phyloP scores from a whole-genome alignment of 2,888 invertebrate species.

The Microctonus aethiopoides region DNA sequence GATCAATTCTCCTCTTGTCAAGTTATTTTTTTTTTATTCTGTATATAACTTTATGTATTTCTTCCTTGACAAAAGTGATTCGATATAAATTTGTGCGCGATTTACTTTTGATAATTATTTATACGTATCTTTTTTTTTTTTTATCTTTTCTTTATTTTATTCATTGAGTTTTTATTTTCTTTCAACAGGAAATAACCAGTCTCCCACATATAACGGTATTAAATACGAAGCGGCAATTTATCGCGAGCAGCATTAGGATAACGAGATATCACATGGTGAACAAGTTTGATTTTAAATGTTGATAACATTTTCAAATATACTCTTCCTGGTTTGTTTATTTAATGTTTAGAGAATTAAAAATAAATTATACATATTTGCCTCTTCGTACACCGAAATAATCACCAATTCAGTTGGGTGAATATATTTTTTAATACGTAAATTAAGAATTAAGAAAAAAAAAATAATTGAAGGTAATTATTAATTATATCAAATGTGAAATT shows the following conservation, averaged over 20 bases:
- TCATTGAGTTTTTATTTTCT: constrained; percentile 3
- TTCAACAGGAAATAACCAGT: constrained; percentile 24
- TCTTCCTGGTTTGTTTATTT: constrained; percentile 10
- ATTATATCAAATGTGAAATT: background rate
- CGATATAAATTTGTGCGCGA: background rate
- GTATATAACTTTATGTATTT: background rate
- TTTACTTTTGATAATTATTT: too few species aligned
- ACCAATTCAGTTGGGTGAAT: background rate
- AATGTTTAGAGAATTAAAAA: too few species aligned
- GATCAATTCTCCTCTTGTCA: constrained; percentile 8
- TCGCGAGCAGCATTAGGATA: constrained; percentile 24
- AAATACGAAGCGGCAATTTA: constrained; percentile 23
- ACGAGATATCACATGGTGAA: constrained; percentile 27
- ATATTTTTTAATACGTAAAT: background rate
- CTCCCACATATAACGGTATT: constrained; percentile 31
- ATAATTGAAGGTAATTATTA: background rate
- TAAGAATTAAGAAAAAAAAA: background rate
- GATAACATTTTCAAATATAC: constrained; percentile 13
- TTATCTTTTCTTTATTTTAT: background rate
- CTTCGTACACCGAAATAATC: too few species aligned
- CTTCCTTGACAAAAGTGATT: background rate
- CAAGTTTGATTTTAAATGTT: constrained; percentile 18
- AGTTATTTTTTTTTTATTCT: background rate
- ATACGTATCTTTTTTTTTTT: background rate
- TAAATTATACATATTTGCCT: too few species aligned